Evolutionary conservation across 2,888 invertebrate species (phyloP), one percentile per base, ranked within the genome.

Genomic region (Atethmia centrago): DNA sequence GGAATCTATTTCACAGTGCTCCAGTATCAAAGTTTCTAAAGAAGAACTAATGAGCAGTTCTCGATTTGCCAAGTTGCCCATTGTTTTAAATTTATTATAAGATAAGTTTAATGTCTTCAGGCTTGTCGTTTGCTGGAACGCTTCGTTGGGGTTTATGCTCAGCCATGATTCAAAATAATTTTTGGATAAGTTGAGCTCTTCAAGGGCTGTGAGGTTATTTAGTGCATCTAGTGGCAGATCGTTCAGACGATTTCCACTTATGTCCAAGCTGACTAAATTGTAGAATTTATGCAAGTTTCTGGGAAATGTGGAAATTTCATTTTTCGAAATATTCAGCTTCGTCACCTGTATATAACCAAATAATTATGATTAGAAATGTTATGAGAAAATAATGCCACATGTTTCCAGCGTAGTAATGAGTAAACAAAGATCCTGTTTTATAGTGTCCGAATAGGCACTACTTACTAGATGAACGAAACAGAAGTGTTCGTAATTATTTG

Each of bases 311-410:
- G 90, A 91, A 69, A 98, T 96, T 59, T 95, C 92, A 88, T 98
- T 98, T 84, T 95, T 94, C 7, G 98, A 97, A 71, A 98, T 90
- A 88, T 98, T 97, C 80, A 98, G 92, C 42, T 95, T 95, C 84
- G 97, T 96, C 45, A 98, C 97, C 97, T 97, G 94, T 85, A 95
- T 95, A 87, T 76, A 85, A 79, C 77, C 4, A 75, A 67, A 55
- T 31, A 21, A 49, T 63, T 42, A 28, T 31, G 0, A 51, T 74
- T 58, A 51, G 19, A 28, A 31, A 10, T 21, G 9, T 40, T 67
- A 25, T n/a, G 19, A 28, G 19, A 2, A 40, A 47, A 74, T 40
- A 21, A 12, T 14, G 10, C 25, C 25, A 25, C 19, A 76, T 28
- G 36, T 51, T 14, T 16, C 42, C 16, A 36, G 12, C 9, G 19